Percentiles rank a stretch among this genome's conserved stretches.
Evolutionary conservation across 2,113 vertebrate genomes (phyloP).

Genomic region (Dasyprocta punctata): DNA sequence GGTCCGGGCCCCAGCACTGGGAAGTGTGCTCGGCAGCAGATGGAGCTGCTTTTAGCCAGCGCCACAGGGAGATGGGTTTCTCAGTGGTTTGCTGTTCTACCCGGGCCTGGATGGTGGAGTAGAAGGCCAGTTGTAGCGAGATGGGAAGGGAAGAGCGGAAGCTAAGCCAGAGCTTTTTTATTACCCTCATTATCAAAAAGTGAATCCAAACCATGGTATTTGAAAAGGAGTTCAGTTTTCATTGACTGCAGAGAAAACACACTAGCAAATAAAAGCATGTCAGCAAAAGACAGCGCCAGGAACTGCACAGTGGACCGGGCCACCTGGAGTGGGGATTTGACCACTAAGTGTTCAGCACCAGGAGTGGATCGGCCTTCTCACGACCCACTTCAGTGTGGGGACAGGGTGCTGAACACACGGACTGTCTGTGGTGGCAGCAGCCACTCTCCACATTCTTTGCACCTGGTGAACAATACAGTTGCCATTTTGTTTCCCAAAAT

Average conservation of each 20-base stretch:
- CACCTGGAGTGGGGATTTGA: neutral
- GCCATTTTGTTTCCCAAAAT: neutral
- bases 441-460: neutral
- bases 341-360: neutral
- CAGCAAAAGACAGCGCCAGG: neutral
- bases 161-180: neutral
- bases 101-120: neutral
- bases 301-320: fast-evolving
- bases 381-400: neutral
- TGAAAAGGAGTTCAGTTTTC: neutral
- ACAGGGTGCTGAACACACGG: neutral
- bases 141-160: too few species aligned
- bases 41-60: neutral
- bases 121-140: neutral
- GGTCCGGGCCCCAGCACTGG: fast-evolving
- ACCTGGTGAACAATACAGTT: neutral
- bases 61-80: neutral
- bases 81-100: neutral
- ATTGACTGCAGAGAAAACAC: neutral
- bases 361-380: neutral
- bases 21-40: neutral
- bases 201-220: neutral
- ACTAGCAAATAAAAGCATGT: neutral
- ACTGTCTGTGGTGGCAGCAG: neutral
- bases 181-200: neutral